Conservation (phyloP, 2,113 vertebrate genomes). For the Lamprotornis superbus region DNA sequence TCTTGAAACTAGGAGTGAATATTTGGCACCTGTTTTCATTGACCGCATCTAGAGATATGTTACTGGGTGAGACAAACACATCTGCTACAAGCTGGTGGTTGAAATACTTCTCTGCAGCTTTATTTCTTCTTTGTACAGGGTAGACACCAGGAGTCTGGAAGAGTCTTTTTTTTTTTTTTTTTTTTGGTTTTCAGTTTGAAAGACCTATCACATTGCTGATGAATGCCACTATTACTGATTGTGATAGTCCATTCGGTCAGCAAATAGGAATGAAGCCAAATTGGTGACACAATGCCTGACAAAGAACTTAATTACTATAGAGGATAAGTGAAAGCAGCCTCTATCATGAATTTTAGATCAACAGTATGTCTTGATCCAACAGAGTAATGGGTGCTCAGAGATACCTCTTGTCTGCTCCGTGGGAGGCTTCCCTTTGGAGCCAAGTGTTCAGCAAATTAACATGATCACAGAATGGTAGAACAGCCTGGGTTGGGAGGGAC, state of each 20-base stretch:
- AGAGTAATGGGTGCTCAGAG: not conserved
- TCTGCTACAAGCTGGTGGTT: not conserved
- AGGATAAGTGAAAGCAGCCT: rapidly evolving
- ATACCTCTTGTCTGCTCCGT: not conserved
- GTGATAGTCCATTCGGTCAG: not conserved
- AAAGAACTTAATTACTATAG: not conserved
- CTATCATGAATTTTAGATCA: rapidly evolving
- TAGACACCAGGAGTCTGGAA: not conserved
- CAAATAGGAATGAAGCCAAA: not conserved
- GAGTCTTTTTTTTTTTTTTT: not conserved
- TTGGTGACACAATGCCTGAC: rapidly evolving
- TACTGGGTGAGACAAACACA: not conserved
- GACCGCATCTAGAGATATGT: not conserved
- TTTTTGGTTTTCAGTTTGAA: not conserved
- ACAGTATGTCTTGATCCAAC: not conserved
- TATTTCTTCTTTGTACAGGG: not conserved
- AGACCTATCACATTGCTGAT: not conserved
- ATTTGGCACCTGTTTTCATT: not conserved
- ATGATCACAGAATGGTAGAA: too few relatives aligned
- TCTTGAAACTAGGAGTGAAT: not conserved
- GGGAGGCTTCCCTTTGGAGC: not conserved
- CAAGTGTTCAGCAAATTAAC: not conserved
- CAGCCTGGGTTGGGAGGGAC: not conserved
- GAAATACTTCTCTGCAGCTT: not conserved
- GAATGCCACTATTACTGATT: not conserved